Conservation (phyloP, 2,113 vertebrate species). For the Zosterops pallidus region DNA sequence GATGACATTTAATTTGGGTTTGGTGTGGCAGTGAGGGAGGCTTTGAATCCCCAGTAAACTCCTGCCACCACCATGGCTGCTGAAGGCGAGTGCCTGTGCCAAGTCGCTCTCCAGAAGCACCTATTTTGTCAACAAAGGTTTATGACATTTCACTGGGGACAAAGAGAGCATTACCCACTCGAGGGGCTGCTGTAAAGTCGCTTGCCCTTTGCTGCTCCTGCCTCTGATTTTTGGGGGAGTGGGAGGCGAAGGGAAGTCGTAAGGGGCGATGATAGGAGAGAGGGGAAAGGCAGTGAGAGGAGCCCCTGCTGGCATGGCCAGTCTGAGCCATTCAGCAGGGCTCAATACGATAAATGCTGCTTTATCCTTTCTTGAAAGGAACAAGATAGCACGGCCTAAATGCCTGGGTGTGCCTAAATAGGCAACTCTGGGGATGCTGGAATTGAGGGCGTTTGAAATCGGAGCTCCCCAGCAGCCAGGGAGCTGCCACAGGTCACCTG, state of each 20-base stretch:
- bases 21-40: not conserved
- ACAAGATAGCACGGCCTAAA: conserved; percentile 84
- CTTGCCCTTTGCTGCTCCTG: conserved; percentile 19
- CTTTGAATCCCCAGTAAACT: not conserved
- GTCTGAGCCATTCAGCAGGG: conserved; percentile 89
- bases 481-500: conserved; percentile 89
- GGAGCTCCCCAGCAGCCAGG: conserved; percentile 78
- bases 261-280: not conserved
- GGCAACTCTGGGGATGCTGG: conserved; percentile 81
- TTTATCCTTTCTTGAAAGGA: conserved; percentile 88
- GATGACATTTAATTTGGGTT: not conserved
- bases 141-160: not conserved
- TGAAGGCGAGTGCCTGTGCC: not conserved
- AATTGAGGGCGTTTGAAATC: conserved; percentile 87
- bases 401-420: conserved; percentile 86
- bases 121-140: conserved; percentile 11
- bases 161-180: not conserved
- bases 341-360: conserved; percentile 90
- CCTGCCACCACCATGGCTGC: fast-evolving
- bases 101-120: not conserved
- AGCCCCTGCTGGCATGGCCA: conserved; percentile 78
- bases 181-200: not conserved
- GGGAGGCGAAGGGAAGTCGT: not conserved
- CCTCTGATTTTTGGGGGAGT: not conserved
- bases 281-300: conserved; percentile 74